Evolutionary conservation across 2,888 invertebrate species (phyloP), one percentile per base, ranked within the genome.

Genomic region (Volucella inflata): DNA sequence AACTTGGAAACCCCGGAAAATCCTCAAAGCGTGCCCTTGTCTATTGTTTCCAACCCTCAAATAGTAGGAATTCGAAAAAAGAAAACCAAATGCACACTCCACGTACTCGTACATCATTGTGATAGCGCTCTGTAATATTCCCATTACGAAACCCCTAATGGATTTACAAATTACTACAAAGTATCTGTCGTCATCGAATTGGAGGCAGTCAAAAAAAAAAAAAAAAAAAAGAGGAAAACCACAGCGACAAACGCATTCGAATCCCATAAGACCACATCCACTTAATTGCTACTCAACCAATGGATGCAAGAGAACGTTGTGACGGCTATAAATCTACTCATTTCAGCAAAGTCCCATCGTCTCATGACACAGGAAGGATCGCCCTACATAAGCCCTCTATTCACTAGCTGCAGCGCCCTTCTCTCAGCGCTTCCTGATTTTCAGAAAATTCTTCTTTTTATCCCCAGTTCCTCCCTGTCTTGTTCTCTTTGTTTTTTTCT

Each of bases 121-220:
- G 79, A 64, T 72, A 74, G 40, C 75, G 36, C 74, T 79, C 6
- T 30, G 70, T 84, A 64, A 75, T 59, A 46, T 42, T 75, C 48
- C 8, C 65, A 36, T 46, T 70, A 62, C 36, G 68, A 74, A 79
- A 70, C 59, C 64, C 79, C 65, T 75, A 84, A 84, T 84, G 70
- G 83, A 79, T 79, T 75, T 79, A 84, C 83, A 84, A 84, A 84
- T 84, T 70, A 84, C 79, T 74, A 79, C 83, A 79, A 75, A 78
- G 83, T 78, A 78, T 68, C 78, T 57, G 81, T 76, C 72, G 72
- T 55, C 48, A 57, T 78, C 0, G 30, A 30, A 30, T 30, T 30
- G 1, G 30, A 30, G 30, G 30, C 6, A 30, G 0, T 6, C 30
- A 1, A 21, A 21, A 21, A 30, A 30, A 30, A 57, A 46, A 57